A percentile compares a stretch with the other conserved stretches of the same genome.
These are phyloP conservation scores for Coccyzus lansbergi DNA, from an alignment of 2,797 vertebrate genomes.

Conservation along the genomic window DNA sequence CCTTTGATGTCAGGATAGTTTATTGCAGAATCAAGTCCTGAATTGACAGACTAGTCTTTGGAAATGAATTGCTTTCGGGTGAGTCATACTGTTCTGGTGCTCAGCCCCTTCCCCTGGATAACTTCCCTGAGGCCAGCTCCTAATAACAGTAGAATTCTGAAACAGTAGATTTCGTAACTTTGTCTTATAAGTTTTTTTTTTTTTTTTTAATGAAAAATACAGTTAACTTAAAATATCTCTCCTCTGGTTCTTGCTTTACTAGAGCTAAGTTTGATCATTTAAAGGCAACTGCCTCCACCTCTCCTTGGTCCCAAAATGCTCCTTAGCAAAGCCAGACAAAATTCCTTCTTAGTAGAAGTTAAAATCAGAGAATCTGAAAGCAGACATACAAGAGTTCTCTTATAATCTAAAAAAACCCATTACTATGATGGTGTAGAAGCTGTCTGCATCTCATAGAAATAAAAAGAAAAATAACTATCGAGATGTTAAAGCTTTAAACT, in stretches of 20 bases:
- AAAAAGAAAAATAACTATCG: background rate
- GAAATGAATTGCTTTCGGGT: background rate
- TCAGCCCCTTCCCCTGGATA: background rate
- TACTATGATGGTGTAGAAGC: background rate
- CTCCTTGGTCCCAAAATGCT: background rate
- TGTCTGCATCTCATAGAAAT: background rate
- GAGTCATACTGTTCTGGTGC: background rate
- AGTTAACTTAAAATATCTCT: background rate
- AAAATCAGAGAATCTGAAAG: background rate
- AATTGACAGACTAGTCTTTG: background rate
- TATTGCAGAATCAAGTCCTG: background rate
- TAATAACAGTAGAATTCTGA: background rate
- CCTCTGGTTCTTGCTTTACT: background rate
- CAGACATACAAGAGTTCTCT: background rate
- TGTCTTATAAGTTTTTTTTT: background rate
- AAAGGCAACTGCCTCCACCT: background rate
- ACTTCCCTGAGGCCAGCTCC: background rate
- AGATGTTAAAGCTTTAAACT: background rate
- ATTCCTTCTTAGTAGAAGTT: background rate
- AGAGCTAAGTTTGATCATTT: background rate
- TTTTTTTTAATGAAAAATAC: no score
- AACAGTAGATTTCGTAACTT: background rate
- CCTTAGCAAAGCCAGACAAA: background rate
- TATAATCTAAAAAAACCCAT: background rate
- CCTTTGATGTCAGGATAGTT: background rate